Percentiles rank a stretch among this genome's conserved stretches.
Evolutionary conservation across 2,888 invertebrate species (phyloP).

Genomic region (Patella ulyssiponensis): DNA sequence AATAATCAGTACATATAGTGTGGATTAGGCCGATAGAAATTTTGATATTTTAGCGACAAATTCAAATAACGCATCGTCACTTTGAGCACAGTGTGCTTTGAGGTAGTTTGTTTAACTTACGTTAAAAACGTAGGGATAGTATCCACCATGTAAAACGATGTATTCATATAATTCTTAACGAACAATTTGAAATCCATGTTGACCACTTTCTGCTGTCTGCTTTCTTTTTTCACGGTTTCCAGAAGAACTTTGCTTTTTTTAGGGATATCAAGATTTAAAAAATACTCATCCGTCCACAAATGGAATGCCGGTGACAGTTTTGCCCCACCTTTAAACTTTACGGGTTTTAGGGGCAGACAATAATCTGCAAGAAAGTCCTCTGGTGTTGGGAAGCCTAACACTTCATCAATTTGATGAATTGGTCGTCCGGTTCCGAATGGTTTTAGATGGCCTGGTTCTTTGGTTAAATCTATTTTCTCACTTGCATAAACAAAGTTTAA

Average conservation of each 20-base stretch:
- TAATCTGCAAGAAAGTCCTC: constrained; percentile 59
- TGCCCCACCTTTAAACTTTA: constrained; percentile 64
- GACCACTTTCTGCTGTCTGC: constrained; percentile 50
- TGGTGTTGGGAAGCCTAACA: constrained; percentile 48
- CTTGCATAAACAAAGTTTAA: no score
- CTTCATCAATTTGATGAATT: constrained; percentile 51
- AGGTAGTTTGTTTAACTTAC: no score
- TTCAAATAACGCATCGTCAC: no score
- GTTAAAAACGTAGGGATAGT: constrained; percentile 58
- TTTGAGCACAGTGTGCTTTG: no score
- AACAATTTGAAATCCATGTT: constrained; percentile 64
- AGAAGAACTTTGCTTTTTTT: constrained; percentile 50
- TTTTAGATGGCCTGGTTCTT: constrained; percentile 58
- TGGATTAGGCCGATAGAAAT: no score
- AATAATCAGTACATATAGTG: no score
- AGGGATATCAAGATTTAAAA: constrained; percentile 49
- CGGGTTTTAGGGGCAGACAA: constrained; percentile 52
- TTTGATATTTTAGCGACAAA: no score
- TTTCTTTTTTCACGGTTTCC: constrained; percentile 69
- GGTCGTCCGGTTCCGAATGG: constrained; percentile 64
- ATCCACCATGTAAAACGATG: constrained; percentile 67
- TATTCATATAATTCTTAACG: constrained; percentile 60
- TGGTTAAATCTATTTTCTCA: constrained; percentile 32
- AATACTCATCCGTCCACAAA: constrained; percentile 69
- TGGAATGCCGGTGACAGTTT: constrained; percentile 56